These are phyloP conservation scores for Scaptomyza hsui DNA, from an alignment of 1,140 invertebrate species.

Conservation along the genomic window DNA sequence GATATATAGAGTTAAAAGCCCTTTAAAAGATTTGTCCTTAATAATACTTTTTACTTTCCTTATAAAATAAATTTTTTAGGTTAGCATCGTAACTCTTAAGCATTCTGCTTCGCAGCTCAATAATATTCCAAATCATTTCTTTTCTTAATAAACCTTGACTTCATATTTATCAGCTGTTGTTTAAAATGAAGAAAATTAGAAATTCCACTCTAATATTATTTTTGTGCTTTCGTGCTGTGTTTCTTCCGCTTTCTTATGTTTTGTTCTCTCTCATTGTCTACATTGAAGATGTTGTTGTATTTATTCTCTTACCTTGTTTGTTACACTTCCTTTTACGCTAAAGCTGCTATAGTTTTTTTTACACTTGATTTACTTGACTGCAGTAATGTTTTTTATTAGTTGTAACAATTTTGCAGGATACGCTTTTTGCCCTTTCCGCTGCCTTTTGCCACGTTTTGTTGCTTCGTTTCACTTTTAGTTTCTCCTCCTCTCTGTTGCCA, in stretches of 20 bases:
- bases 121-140: too few relatives aligned
- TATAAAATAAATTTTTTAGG: too few relatives aligned
- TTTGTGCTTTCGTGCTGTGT: background rate
- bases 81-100: too few relatives aligned
- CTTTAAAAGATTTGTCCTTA: too few relatives aligned
- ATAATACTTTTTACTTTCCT: too few relatives aligned
- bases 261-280: conserved; percentile 3
- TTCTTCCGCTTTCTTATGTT: background rate
- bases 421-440: conserved; percentile 1
- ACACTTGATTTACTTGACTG: conserved; percentile 70
- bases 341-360: conserved; percentile 61
- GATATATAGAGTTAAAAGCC: too few relatives aligned
- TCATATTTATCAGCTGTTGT: too few relatives aligned
- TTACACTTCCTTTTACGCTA: conserved; percentile 15
- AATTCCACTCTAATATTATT: background rate
- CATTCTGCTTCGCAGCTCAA: too few relatives aligned
- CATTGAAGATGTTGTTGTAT: conserved; percentile 6
- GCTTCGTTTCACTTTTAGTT: conserved; percentile 4
- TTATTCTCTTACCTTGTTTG: conserved; percentile 32
- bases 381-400: conserved; percentile 75
- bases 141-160: too few relatives aligned
- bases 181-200: background rate
- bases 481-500: conserved; percentile 25
- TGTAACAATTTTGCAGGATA: conserved; percentile 63
- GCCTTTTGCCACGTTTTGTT: conserved; percentile 1